Conservation (phyloP, 2,797 vertebrate species). For the Rhinoraja longicauda region DNA sequence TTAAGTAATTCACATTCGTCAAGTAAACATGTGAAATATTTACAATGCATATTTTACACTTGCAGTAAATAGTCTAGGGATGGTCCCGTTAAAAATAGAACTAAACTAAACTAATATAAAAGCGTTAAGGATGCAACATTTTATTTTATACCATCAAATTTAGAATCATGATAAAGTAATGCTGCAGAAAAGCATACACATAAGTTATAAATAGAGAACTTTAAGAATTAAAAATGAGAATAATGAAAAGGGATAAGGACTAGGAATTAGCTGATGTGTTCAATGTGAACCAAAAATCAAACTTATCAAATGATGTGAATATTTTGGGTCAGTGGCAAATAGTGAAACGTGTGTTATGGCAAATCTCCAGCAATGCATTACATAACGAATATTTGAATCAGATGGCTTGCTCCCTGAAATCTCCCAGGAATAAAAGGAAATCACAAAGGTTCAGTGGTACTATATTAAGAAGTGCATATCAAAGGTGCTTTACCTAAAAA, state of each 20-base stretch:
- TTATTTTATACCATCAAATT: neutral
- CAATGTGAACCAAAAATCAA: neutral
- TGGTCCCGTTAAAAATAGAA: neutral
- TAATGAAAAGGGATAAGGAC: neutral
- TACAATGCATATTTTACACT: neutral
- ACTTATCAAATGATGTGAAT: neutral
- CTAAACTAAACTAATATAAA: neutral
- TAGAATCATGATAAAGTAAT: neutral
- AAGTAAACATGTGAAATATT: neutral
- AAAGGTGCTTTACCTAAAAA: neutral
- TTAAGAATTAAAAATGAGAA: neutral
- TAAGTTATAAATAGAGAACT: neutral
- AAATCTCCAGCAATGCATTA: conserved; percentile 1
- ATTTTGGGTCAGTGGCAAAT: neutral
- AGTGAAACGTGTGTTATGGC: neutral
- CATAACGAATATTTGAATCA: neutral
- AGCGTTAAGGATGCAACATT: neutral
- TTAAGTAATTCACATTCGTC: neutral
- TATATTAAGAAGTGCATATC: neutral
- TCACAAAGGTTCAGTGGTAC: neutral
- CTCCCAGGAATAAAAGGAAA: neutral
- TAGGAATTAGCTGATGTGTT: neutral
- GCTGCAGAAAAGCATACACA: neutral
- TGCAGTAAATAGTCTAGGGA: neutral
- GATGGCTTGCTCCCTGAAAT: neutral